A percentile compares a stretch with the other conserved stretches of the same genome.
phyloP scores from a whole-genome alignment of 1,140 invertebrate species.

The Diabrotica undecimpunctata region DNA sequence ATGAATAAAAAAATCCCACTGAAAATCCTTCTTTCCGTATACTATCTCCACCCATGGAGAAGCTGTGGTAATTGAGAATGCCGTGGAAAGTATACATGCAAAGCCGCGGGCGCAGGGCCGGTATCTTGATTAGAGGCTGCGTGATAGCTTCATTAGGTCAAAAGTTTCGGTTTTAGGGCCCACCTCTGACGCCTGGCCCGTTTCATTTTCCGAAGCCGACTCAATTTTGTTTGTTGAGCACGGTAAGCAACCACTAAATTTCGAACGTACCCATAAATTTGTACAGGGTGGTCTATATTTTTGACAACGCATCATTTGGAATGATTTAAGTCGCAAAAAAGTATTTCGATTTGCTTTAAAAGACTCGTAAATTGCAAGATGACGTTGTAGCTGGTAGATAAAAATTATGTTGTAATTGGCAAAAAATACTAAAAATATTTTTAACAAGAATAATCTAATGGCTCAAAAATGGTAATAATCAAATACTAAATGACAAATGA shows the following conservation, averaged over 20 bases:
- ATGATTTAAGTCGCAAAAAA: too few relatives aligned
- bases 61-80: not conserved
- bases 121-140: conserved; percentile 33
- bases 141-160: conserved; percentile 35
- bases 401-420: too few relatives aligned
- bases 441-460: too few relatives aligned
- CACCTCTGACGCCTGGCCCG: conserved; percentile 17
- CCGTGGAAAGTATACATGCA: not conserved
- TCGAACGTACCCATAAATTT: not conserved
- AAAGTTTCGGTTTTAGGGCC: conserved; percentile 22
- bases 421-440: too few relatives aligned
- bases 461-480: too few relatives aligned
- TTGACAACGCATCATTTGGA: too few relatives aligned
- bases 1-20: too few relatives aligned
- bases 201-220: conserved; percentile 9
- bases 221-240: not conserved
- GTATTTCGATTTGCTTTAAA: too few relatives aligned
- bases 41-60: not conserved
- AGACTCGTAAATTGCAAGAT: too few relatives aligned
- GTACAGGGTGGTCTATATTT: not conserved
- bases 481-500: too few relatives aligned
- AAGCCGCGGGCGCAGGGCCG: conserved; percentile 23
- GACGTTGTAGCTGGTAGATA: too few relatives aligned
- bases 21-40: too few relatives aligned
- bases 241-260: not conserved